These are phyloP conservation scores for Papilio xuthus DNA, from an alignment of 1,140 invertebrate genomes.

Conservation along the genomic window DNA sequence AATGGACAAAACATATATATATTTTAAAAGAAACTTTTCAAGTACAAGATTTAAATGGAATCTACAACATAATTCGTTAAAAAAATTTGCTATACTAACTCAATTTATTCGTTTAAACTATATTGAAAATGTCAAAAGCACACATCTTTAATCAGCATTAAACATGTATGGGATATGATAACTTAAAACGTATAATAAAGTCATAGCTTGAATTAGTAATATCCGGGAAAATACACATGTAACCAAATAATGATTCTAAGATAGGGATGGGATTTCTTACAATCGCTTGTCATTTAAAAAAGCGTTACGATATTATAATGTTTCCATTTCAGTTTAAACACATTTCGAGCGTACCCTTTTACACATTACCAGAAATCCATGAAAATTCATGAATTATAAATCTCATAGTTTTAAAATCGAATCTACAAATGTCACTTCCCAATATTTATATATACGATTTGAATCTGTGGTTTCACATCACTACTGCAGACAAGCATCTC, in stretches of 20 bases:
- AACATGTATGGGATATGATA: neutral
- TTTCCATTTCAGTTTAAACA: too few species aligned
- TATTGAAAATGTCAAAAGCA: neutral
- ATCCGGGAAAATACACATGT: conserved; percentile 16
- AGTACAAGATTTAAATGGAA: too few species aligned
- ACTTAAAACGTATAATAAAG: conserved; percentile 16
- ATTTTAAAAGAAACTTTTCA: too few species aligned
- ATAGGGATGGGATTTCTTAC: neutral
- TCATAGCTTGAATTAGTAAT: conserved; percentile 18
- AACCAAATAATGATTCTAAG: neutral
- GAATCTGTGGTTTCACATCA: neutral
- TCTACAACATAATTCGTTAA: too few species aligned
- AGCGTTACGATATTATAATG: too few species aligned
- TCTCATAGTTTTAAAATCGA: neutral
- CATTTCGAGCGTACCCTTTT: too few species aligned
- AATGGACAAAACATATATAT: too few species aligned
- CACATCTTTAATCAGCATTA: neutral
- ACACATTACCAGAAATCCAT: too few species aligned
- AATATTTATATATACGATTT: neutral
- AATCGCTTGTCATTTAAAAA: too few species aligned
- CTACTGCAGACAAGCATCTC: neutral
- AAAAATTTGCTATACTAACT: too few species aligned
- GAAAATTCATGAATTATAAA: too few species aligned
- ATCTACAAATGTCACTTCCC: neutral
- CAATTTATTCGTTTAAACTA: neutral